Base-by-base conservation (phyloP, 2,113 vertebrate genomes). In the Murina feae region DNA sequence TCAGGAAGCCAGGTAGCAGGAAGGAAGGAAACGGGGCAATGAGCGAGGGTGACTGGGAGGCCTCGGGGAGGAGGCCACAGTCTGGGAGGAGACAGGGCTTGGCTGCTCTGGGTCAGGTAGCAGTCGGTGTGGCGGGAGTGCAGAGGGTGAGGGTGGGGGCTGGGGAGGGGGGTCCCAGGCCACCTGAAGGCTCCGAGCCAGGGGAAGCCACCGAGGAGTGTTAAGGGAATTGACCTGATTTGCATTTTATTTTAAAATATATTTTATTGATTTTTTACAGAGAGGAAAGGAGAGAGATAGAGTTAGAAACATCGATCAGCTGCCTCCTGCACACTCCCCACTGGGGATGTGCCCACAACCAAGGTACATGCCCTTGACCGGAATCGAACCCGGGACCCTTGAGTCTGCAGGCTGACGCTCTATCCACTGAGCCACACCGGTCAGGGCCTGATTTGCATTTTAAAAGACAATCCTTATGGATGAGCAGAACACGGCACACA, bases 81-180 rank as follows among this genome's bases (percentile, higher is more conserved):
- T 35, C 44, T n/a, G 37, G 65, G 37, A 25, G 18, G 66, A 28
- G 49, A 12, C 28, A 28, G 39, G 66, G 17, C 20, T 6, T 14
- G 78, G 68, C 0, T 10, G 11, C 35, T 32, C 32, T 0, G 4
- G 18, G 7, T 58, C 51, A 9, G 58, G 35, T 53, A 71, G 65
- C 7, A 0, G 9, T 25, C 13, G 2, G 0, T 0, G 6, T 5
- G 74, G 49, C 42, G 39, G 32, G 51, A 44, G n/a, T 2, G 1
- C 18, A 20, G 44, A 9, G 17, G 86, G 21, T 1, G 21, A 55
- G 1, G 13, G 21, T 10, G 20, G 51, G 18, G 42, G 42, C 39
- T 17, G 9, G 25, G 32, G 53, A 63, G 25, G 16, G 55, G 42
- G 44, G 10, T 44, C 75, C 37, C 17, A 23, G 63, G 84, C 16